phyloP scores from a whole-genome alignment of 2,888 invertebrate species.

The Timema podura region DNA sequence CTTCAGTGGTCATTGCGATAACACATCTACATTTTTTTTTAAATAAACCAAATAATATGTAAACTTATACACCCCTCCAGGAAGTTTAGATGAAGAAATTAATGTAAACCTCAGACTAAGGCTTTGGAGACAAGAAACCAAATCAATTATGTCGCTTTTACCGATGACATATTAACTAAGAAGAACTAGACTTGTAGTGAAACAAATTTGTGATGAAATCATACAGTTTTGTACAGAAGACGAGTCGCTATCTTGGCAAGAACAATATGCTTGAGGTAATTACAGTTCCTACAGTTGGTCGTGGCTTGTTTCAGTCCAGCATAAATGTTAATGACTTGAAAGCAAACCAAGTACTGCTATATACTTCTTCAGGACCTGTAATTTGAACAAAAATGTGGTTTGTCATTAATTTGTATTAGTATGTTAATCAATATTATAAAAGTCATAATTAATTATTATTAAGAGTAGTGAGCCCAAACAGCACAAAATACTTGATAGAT shows the following conservation, averaged over 20 bases:
- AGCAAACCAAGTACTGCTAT: neutral
- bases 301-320: neutral
- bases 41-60: neutral
- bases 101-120: neutral
- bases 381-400: neutral
- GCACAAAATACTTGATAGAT: too few species aligned
- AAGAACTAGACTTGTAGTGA: neutral
- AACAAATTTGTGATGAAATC: neutral
- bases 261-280: neutral
- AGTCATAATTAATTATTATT: too few species aligned
- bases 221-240: neutral
- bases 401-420: too few species aligned
- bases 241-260: neutral
- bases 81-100: neutral
- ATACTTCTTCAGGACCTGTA: neutral
- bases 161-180: neutral
- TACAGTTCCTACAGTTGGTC: neutral
- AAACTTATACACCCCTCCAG: neutral
- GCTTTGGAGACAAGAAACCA: neutral
- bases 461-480: too few species aligned
- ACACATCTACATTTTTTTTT: neutral
- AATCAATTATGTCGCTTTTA: neutral
- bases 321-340: neutral
- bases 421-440: too few species aligned
- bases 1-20: neutral